These are phyloP conservation scores for Catharus ustulatus DNA, from an alignment of 2,797 vertebrate genomes.

Conservation along the genomic window DNA sequence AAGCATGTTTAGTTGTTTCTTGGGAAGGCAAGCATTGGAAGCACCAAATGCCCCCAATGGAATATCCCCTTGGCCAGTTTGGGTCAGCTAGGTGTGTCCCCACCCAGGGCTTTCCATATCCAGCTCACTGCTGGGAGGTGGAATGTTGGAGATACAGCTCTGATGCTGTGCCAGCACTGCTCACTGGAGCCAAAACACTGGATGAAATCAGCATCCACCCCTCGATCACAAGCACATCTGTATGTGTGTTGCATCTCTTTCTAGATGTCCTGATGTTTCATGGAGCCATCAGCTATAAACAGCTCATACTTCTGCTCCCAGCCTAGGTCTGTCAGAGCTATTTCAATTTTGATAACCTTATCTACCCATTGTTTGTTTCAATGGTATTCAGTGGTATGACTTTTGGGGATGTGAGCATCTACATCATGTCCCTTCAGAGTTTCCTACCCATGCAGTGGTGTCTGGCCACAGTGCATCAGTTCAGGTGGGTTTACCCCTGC, in stretches of 20 bases:
- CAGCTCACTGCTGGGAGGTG: too few relatives aligned
- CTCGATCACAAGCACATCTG: rapidly evolving
- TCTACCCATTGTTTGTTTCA: background rate
- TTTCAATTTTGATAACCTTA: background rate
- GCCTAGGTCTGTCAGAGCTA: background rate
- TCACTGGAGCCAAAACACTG: background rate
- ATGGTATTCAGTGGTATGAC: rapidly evolving
- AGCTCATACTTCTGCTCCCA: background rate
- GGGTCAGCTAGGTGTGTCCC: background rate
- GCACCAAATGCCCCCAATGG: rapidly evolving
- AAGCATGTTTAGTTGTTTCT: background rate
- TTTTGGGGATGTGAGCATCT: background rate
- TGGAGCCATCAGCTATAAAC: background rate
- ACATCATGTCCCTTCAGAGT: background rate
- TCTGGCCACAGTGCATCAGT: background rate
- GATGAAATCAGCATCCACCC: background rate
- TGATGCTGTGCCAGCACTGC: background rate
- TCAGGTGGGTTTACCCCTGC: background rate
- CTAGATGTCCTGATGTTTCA: background rate
- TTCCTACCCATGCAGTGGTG: background rate
- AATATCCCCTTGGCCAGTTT: background rate
- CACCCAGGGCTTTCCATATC: background rate
- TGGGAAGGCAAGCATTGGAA: rapidly evolving
- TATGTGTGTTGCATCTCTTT: background rate
- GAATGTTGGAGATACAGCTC: background rate